Evolutionary conservation across 1,140 invertebrate species (phyloP).

Genomic region (Aethina tumida): DNA sequence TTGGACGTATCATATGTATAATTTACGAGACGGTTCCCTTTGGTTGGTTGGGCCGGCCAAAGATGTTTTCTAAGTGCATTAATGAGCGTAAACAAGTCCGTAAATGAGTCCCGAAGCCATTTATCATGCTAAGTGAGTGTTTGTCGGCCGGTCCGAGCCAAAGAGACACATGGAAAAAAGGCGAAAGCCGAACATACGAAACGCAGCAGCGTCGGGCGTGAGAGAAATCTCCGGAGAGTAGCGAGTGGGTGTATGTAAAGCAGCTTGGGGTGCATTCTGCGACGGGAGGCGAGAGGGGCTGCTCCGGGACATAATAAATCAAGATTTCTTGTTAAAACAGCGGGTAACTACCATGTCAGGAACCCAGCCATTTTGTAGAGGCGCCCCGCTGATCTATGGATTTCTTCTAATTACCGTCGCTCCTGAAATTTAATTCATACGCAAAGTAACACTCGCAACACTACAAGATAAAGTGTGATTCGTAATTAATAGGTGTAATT

Average conservation of each 20-base stretch:
- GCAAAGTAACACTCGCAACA: slow-evolving; percentile 12
- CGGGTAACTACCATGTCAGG: too few species aligned
- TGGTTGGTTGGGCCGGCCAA: too few species aligned
- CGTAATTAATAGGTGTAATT: slow-evolving; percentile 33
- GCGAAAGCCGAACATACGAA: slow-evolving; percentile 8
- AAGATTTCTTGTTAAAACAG: slow-evolving; percentile 8
- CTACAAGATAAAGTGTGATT: slow-evolving; percentile 28
- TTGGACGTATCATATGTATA: too few species aligned
- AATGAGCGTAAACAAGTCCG: slow-evolving; percentile 15
- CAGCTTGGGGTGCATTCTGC: background rate
- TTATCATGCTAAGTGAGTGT: slow-evolving; percentile 17
- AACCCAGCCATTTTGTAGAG: too few species aligned
- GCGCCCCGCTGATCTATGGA: too few species aligned
- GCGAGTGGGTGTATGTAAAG: slow-evolving; percentile 14
- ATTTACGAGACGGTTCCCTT: too few species aligned
- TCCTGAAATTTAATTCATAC: slow-evolving; percentile 24
- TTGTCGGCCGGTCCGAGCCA: slow-evolving; percentile 12
- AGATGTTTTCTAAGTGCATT: slow-evolving; percentile 13
- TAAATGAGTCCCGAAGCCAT: slow-evolving; percentile 14
- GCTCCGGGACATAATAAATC: slow-evolving; percentile 8
- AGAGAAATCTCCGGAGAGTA: slow-evolving; percentile 9
- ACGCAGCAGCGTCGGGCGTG: slow-evolving; percentile 8
- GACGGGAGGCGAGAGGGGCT: slow-evolving; percentile 3
- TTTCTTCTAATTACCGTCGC: slow-evolving; percentile 7
- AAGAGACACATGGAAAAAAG: slow-evolving; percentile 18